Evolutionary conservation across 1,140 invertebrate genomes (phyloP).

Genomic region (Heterodera carotae): DNA sequence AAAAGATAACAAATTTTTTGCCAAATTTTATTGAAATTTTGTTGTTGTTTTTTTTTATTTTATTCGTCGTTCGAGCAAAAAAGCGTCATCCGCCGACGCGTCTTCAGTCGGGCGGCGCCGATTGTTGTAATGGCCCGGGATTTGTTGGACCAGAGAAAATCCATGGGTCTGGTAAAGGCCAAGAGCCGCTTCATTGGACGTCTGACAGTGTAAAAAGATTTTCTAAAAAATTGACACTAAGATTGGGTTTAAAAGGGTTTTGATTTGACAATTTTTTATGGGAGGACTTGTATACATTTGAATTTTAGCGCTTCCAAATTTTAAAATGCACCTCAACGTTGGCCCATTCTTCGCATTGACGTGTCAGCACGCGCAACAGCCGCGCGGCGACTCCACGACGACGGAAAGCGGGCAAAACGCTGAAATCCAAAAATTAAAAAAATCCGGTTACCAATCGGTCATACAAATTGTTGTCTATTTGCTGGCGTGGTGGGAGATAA

Average conservation of each 20-base stretch:
- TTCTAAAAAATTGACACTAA: neutral
- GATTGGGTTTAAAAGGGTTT: neutral
- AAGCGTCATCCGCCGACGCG: slow-evolving; percentile 7
- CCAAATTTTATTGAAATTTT: no score
- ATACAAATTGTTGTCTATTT: no score
- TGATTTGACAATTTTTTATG: no score
- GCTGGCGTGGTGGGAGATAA: no score
- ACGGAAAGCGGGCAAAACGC: slow-evolving; percentile 19
- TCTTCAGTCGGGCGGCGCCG: neutral
- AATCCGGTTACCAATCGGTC: no score
- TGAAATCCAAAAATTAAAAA: neutral
- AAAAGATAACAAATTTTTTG: no score
- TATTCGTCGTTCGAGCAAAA: slow-evolving; percentile 2
- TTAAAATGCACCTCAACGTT: slow-evolving; percentile 9
- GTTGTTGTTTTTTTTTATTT: no score
- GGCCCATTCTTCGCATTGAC: slow-evolving; percentile 8
- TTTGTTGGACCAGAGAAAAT: neutral
- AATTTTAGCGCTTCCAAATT: no score
- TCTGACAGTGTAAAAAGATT: slow-evolving; percentile 23
- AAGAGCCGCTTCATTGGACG: slow-evolving; percentile 9
- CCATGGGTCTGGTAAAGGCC: slow-evolving; percentile 5
- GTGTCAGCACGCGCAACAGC: neutral
- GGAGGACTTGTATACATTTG: no score
- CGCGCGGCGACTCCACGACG: slow-evolving; percentile 5
- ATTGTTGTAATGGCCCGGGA: slow-evolving; percentile 15